Percentiles rank a stretch among this genome's conserved stretches.
Conservation (phyloP, 2,113 vertebrate genomes). For the Colius striatus region DNA sequence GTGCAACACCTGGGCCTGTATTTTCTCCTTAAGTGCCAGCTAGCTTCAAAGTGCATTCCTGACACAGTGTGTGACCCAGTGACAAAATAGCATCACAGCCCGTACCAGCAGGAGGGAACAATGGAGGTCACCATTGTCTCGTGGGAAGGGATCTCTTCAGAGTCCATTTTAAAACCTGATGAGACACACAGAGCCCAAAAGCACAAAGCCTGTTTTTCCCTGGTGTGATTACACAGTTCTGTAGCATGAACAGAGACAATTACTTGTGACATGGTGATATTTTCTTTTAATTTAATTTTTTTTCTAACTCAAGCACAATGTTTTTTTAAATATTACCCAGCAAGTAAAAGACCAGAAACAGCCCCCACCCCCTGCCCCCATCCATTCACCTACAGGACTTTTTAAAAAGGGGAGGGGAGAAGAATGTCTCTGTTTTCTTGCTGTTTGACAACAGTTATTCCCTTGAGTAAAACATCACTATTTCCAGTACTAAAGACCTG, state of each 20-base stretch:
- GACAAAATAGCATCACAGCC: neutral
- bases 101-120: constrained; percentile 2
- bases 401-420: neutral
- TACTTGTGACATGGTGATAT: neutral
- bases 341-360: neutral
- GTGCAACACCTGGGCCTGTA: accelerated
- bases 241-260: neutral
- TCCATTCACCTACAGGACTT: accelerated
- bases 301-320: neutral
- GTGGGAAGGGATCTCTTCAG: neutral
- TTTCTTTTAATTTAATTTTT: neutral
- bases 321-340: neutral
- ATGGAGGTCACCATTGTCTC: constrained; percentile 34
- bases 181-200: accelerated
- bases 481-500: neutral
- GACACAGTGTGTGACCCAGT: neutral
- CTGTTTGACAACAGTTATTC: neutral
- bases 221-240: neutral
- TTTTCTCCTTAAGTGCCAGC: neutral
- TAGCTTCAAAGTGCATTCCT: neutral
- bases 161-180: neutral
- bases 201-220: neutral
- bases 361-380: accelerated
- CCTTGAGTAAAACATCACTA: neutral
- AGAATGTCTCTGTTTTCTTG: neutral